Percentiles rank a stretch among this genome's conserved stretches.
These are phyloP conservation scores for Xenops minutus DNA, from an alignment of 2,797 vertebrate species.

Conservation along the genomic window DNA sequence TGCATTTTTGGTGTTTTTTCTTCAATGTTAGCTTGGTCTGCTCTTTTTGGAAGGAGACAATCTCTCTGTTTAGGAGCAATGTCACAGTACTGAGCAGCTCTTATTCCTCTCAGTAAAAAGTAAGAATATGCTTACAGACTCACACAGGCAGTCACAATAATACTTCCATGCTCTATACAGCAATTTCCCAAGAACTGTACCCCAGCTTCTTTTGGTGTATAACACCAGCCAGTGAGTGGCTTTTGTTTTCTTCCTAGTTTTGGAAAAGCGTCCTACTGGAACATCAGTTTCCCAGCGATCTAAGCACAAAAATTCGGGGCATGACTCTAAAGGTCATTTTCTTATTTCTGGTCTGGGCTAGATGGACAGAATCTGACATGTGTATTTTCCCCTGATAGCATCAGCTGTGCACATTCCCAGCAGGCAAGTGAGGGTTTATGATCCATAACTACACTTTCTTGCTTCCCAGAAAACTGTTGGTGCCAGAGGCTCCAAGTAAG, in stretches of 20 bases:
- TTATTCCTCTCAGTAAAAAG: neutral
- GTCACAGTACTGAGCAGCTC: neutral
- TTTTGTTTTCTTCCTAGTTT: neutral
- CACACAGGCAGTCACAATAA: neutral
- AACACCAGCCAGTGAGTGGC: neutral
- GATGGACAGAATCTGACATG: neutral
- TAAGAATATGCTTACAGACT: neutral
- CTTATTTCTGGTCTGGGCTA: constrained; percentile 7
- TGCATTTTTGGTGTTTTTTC: neutral
- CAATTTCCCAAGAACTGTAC: neutral
- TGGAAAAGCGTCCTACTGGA: neutral
- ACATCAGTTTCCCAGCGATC: neutral
- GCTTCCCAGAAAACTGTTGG: neutral
- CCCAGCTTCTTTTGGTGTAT: neutral
- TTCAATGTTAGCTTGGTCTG: neutral
- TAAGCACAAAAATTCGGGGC: neutral
- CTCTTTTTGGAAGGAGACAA: neutral
- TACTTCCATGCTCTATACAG: neutral
- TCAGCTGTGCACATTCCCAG: neutral
- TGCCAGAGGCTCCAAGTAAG: constrained; percentile 25
- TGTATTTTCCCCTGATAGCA: neutral
- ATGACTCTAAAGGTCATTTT: neutral
- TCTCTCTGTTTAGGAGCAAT: neutral
- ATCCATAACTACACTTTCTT: constrained; percentile 5
- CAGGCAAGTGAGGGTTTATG: constrained; percentile 30